These are phyloP conservation scores for Silurus meridionalis DNA, from an alignment of 2,113 vertebrate genomes.

Conservation along the genomic window DNA sequence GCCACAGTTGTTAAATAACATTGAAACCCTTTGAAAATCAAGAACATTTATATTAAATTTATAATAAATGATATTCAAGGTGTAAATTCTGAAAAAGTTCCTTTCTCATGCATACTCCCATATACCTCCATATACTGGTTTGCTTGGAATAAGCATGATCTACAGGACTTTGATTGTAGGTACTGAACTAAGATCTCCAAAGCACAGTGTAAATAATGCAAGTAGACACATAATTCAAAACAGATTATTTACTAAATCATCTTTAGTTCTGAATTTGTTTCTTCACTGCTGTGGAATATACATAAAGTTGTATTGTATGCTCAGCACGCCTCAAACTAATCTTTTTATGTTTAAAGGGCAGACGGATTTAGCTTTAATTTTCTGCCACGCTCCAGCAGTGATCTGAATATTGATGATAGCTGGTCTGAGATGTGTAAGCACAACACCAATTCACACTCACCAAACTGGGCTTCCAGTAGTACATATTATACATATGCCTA, in stretches of 20 bases:
- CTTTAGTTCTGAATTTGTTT: constrained; percentile 10
- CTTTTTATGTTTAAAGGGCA: constrained; percentile 54
- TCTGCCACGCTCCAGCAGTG: constrained; percentile 40
- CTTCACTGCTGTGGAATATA: constrained; percentile 26
- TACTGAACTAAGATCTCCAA: background rate
- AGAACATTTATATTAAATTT: background rate
- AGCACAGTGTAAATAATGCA: background rate
- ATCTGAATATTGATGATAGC: constrained; percentile 50
- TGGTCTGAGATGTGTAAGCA: constrained; percentile 20
- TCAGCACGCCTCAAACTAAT: constrained; percentile 50
- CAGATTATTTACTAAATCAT: background rate
- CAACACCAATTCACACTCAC: constrained; percentile 37
- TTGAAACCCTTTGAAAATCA: background rate
- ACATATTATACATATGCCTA: background rate
- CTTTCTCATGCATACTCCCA: too few relatives aligned
- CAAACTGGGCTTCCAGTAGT: constrained; percentile 27
- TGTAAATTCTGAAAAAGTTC: background rate
- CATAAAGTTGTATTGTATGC: constrained; percentile 30
- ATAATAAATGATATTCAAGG: background rate
- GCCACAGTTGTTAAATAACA: background rate
- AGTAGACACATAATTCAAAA: background rate
- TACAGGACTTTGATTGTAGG: background rate
- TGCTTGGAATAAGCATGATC: background rate
- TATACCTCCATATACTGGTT: background rate
- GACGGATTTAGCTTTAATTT: constrained; percentile 55